Evolutionary conservation across 2,888 invertebrate genomes (phyloP).

Genomic region (Dryomyza anilis): DNA sequence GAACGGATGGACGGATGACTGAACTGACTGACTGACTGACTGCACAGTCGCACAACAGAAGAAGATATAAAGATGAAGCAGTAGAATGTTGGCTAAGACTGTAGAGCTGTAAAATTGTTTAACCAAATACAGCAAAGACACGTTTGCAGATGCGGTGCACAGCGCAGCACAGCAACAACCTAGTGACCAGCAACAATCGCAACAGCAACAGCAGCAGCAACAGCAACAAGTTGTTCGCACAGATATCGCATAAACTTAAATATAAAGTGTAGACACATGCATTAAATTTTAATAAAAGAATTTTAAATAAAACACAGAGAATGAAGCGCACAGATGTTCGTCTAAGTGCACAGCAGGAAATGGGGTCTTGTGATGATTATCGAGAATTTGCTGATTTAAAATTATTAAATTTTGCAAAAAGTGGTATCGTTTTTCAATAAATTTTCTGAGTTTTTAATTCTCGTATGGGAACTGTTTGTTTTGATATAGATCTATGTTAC

Average conservation of each 20-base stretch:
- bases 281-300: conserved; percentile 28
- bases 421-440: no score
- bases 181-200: neutral
- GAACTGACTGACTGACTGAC: no score
- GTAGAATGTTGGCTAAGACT: neutral
- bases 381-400: no score
- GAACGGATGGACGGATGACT: no score
- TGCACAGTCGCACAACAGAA: neutral
- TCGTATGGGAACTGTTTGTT: no score
- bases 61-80: neutral
- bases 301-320: conserved; percentile 15
- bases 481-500: no score
- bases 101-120: conserved; percentile 16
- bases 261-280: conserved; percentile 26
- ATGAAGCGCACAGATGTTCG: neutral
- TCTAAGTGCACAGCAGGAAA: no score
- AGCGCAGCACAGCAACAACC: neutral
- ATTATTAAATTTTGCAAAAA: no score
- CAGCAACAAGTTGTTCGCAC: conserved; percentile 4
- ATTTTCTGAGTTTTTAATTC: no score
- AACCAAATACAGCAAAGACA: conserved; percentile 16
- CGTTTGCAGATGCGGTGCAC: conserved; percentile 6
- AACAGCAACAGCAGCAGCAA: conserved; percentile 9
- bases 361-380: no score
- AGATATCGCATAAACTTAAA: conserved; percentile 4